Percentiles rank a stretch among this genome's conserved stretches.
phyloP scores from a whole-genome alignment of 2,797 vertebrate genomes.

The Darevskia nairensis region DNA sequence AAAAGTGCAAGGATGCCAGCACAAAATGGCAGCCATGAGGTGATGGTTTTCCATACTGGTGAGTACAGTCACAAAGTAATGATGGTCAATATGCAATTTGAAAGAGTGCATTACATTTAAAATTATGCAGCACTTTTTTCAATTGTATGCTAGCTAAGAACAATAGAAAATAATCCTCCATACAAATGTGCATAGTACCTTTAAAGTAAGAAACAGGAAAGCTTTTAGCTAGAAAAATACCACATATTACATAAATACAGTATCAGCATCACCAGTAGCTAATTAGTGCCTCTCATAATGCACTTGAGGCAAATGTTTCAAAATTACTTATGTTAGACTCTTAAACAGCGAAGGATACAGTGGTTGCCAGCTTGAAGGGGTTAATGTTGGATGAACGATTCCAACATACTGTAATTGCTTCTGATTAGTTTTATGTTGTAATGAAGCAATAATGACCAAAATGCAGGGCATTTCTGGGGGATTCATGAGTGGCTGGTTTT shows the following conservation, averaged over 20 bases:
- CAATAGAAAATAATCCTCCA: background rate
- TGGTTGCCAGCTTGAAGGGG: conserved; percentile 38
- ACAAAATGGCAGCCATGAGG: no score
- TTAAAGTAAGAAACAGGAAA: background rate
- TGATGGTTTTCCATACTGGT: no score
- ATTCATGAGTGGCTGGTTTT: conserved; percentile 72
- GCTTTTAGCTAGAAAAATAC: background rate
- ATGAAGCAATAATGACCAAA: conserved; percentile 74
- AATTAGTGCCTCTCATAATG: conserved; percentile 52
- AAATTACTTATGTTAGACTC: conserved; percentile 32
- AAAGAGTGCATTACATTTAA: background rate
- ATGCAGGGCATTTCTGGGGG: conserved; percentile 64
- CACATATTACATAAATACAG: conserved; percentile 6
- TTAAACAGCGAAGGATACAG: conserved; percentile 16
- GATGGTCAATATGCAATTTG: background rate
- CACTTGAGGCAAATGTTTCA: background rate
- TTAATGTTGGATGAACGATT: conserved; percentile 62
- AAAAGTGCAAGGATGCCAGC: no score
- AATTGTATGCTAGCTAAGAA: background rate
- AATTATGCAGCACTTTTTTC: background rate
- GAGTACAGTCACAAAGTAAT: background rate
- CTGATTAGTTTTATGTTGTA: conserved; percentile 74
- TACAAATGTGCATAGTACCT: background rate
- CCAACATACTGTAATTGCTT: conserved; percentile 59
- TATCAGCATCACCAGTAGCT: conserved; percentile 22